A percentile compares a stretch with the other conserved stretches of the same genome.
Conservation (phyloP, 2,113 vertebrate species). For the Myrmecobius fasciatus region DNA sequence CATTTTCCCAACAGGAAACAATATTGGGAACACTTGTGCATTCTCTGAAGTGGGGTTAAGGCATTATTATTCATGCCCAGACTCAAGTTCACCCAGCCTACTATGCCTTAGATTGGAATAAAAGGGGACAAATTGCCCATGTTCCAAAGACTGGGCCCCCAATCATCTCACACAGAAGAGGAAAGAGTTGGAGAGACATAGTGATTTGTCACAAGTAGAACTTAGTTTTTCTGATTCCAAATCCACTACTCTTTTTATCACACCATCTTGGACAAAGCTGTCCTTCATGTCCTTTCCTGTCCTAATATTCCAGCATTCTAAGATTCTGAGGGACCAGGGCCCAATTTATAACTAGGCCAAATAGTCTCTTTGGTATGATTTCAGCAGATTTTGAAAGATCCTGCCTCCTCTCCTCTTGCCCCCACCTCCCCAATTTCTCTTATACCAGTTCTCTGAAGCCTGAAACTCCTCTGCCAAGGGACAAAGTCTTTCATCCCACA, state of each 20-base stretch:
- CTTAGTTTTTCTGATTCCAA: background rate
- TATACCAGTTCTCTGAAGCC: background rate
- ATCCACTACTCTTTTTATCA: background rate
- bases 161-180: background rate
- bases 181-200: background rate
- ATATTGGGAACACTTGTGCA: background rate
- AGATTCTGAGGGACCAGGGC: background rate
- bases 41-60: background rate
- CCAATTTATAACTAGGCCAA: background rate
- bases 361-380: background rate
- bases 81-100: background rate
- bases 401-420: background rate
- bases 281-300: background rate
- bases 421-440: background rate
- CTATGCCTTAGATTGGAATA: background rate
- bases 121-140: background rate
- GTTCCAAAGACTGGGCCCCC: background rate
- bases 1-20: background rate
- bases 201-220: background rate
- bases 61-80: background rate
- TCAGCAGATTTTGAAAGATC: background rate
- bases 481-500: constrained; percentile 20
- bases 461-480: constrained; percentile 13
- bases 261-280: background rate
- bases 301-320: background rate